phyloP scores from a whole-genome alignment of 2,113 vertebrate species.

The Engraulis encrasicolus region DNA sequence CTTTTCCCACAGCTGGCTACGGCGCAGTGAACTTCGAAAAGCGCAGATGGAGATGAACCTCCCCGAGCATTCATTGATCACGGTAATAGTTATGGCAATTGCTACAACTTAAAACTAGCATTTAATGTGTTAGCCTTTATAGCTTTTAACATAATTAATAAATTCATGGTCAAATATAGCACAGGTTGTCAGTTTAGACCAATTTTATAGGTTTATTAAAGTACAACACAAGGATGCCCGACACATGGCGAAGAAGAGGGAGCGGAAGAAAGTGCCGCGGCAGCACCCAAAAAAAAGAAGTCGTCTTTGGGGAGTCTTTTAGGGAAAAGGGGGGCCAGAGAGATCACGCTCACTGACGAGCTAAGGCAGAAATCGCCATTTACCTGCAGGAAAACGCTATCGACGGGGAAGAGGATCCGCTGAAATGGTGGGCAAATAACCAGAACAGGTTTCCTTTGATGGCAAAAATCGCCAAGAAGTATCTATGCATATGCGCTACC shows the following conservation, averaged over 20 bases:
- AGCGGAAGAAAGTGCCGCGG: background rate
- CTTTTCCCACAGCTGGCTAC: no score
- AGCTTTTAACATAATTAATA: no score
- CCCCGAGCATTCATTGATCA: no score
- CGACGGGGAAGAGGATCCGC: constrained; percentile 19
- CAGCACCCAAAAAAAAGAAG: background rate
- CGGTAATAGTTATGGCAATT: no score
- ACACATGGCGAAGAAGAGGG: background rate
- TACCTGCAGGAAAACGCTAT: constrained; percentile 19
- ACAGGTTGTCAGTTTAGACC: background rate
- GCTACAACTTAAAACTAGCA: no score
- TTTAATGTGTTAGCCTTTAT: no score
- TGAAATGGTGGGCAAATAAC: constrained; percentile 10
- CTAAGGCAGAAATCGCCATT: background rate
- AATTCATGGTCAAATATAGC: no score
- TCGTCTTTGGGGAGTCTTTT: background rate
- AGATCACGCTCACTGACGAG: constrained; percentile 17
- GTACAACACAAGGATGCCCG: background rate
- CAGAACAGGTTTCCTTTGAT: background rate
- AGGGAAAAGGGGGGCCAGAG: background rate
- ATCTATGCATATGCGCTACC: constrained; percentile 1
- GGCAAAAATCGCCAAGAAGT: background rate
- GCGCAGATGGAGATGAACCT: no score
- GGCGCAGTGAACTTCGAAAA: constrained; percentile 23
- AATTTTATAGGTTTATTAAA: no score